Percentiles rank a stretch among this genome's conserved stretches.
Evolutionary conservation across 2,797 vertebrate genomes (phyloP).

Genomic region (Eptatretus atami): DNA sequence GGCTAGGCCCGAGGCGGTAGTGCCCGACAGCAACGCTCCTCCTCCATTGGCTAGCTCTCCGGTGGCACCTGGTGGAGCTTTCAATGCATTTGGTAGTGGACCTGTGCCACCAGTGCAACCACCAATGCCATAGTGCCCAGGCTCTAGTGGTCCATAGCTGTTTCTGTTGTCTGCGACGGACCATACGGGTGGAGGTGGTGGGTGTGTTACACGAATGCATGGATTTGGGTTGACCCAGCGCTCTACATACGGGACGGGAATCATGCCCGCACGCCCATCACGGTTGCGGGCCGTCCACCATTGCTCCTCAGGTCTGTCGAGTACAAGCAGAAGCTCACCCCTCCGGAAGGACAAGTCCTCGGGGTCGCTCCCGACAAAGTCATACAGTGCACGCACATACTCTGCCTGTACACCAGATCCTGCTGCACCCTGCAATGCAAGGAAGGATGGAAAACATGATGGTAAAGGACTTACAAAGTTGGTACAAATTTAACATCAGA

Average conservation of each 20-base stretch:
- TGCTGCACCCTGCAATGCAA: not conserved
- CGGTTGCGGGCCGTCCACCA: conserved; percentile 95
- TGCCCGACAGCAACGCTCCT: no score
- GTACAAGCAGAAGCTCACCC: conserved; percentile 59
- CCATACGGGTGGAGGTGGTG: not conserved
- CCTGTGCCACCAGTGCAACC: no score
- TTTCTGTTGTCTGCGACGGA: not conserved
- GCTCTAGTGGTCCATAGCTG: not conserved
- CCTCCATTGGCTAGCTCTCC: no score
- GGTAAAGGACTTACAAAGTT: no score
- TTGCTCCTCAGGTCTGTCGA: conserved; percentile 94
- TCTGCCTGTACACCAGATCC: not conserved
- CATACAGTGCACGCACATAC: conserved; percentile 2
- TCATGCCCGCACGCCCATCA: conserved; percentile 73
- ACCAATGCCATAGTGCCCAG: not conserved
- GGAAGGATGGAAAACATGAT: not conserved
- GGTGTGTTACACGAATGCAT: no score
- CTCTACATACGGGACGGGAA: conserved; percentile 90
- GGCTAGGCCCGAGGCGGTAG: no score
- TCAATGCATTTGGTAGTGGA: no score
- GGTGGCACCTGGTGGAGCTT: no score
- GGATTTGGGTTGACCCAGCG: not conserved
- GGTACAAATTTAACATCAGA: no score
- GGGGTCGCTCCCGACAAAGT: conserved; percentile 39
- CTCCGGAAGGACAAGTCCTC: conserved; percentile 95